phyloP scores from a whole-genome alignment of 2,113 vertebrate species.

The Anolis sagrei region DNA sequence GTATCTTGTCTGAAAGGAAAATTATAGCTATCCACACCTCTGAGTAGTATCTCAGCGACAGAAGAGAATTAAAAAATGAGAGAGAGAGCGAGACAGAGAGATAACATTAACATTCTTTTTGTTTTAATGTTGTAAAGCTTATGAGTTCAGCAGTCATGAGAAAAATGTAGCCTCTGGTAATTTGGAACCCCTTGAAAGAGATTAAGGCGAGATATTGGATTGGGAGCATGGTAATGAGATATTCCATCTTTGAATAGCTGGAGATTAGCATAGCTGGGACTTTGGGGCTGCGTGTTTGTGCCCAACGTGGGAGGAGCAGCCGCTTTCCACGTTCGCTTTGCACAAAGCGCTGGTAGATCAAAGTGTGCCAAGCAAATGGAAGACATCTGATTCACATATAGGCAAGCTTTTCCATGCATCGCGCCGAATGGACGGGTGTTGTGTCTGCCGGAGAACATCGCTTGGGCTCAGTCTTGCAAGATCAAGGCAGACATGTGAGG shows the following conservation, averaged over 20 bases:
- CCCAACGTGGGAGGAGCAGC: background rate
- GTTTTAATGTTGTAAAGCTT: background rate
- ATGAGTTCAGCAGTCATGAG: background rate
- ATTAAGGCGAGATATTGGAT: background rate
- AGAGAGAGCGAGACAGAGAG: background rate
- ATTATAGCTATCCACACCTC: background rate
- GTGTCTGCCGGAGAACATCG: too few species aligned
- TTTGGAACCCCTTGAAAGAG: slow-evolving; percentile 1
- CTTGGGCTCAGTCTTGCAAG: too few species aligned
- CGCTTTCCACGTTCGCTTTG: background rate
- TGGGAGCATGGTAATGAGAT: background rate
- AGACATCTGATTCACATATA: background rate
- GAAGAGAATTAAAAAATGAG: background rate
- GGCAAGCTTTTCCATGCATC: too few species aligned
- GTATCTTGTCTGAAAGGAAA: background rate
- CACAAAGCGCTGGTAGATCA: background rate
- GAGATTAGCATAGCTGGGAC: rapidly evolving
- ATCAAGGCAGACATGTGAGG: too few species aligned
- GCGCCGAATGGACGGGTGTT: too few species aligned
- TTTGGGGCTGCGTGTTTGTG: background rate
- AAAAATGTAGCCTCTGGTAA: background rate
- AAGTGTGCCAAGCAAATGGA: background rate
- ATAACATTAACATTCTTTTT: background rate
- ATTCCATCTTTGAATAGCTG: background rate
- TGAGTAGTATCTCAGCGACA: rapidly evolving